Base-by-base conservation (phyloP, 2,888 invertebrate genomes). In the Acanthoscelides obtectus region DNA sequence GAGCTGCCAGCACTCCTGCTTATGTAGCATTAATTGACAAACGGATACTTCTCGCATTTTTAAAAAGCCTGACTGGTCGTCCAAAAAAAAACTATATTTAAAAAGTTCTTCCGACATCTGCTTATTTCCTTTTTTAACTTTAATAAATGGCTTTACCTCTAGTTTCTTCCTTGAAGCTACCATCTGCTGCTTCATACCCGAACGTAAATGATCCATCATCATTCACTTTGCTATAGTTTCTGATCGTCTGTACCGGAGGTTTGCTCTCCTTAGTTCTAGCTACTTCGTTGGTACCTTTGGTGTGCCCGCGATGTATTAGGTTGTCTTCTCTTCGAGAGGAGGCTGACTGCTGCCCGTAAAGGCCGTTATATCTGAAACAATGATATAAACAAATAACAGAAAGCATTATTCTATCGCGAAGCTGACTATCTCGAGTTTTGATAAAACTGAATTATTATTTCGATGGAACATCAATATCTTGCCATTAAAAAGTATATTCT, bases 81-180 rank as follows among this genome's bases (percentile, higher is more conserved):
- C n/a, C n/a, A 19, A 63, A 63, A 63, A 63, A 63, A 12, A 63
- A 63, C 8, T 63, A 63, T 63, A 12, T 63, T 12, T 63, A 63
- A 63, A 19, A 12, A 12, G 63, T 63, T 12, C 19, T 63, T 19
- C 8, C 19, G 63, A 63, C 8, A 63, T 19, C 63, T 12, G 19
- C 63, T 63, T 19, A 63, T 63, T 63, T 3, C 25, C 4, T 25
- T 25, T 25, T 25, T 6, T 25, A 25, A 25, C 45, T 17, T 6
- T 45, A 45, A 45, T 17, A 45, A 45, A 3, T 12, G 3, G 1
- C 17, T 45, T 12, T 69, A 74, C 77, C 94, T 72, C 94, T 87
- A 2, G 94, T 94, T 84, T 95, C 94, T 81, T 95, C 94, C 81
- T 94, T 94, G 87, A 94, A 95, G 74, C 93, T 93, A 0, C 94